A percentile compares a stretch with the other conserved stretches of the same genome.
Evolutionary conservation across 1,140 invertebrate genomes (phyloP).

Genomic region (Tyrophagus putrescentiae): DNA sequence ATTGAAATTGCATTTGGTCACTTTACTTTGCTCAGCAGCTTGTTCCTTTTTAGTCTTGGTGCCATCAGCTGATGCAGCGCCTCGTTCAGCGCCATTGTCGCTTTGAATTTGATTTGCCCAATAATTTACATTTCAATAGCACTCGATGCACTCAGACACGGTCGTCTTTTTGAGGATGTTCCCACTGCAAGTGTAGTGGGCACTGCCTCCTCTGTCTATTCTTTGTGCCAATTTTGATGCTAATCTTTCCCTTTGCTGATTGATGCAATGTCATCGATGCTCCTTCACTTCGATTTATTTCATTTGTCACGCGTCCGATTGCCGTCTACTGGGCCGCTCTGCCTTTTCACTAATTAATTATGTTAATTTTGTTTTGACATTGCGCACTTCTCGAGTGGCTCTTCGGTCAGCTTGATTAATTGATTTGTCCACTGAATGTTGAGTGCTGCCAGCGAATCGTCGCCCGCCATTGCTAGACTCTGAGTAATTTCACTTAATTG

Average conservation of each 20-base stretch:
- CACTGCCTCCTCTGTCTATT: too few relatives aligned
- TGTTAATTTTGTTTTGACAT: constrained; percentile 12
- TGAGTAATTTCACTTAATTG: constrained; percentile 13
- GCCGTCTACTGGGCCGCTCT: not conserved
- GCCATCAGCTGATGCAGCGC: too few relatives aligned
- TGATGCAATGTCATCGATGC: not conserved
- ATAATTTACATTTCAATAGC: too few relatives aligned
- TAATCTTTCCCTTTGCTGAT: too few relatives aligned
- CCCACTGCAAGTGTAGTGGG: not conserved
- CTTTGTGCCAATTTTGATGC: too few relatives aligned
- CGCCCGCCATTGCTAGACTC: not conserved
- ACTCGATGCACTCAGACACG: not conserved
- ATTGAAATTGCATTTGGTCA: too few relatives aligned
- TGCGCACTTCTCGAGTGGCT: not conserved
- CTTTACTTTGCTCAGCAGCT: too few relatives aligned
- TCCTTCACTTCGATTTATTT: not conserved
- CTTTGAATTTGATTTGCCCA: too few relatives aligned
- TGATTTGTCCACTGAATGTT: constrained; percentile 13
- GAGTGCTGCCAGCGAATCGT: too few relatives aligned
- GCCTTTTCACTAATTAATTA: constrained; percentile 7
- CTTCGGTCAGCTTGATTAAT: constrained; percentile 5
- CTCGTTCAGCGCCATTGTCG: too few relatives aligned
- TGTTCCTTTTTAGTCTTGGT: too few relatives aligned
- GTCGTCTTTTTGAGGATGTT: not conserved
- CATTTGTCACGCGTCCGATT: constrained; percentile 6